phyloP scores from a whole-genome alignment of 2,113 vertebrate species.

The Sinocyclocheilus anophthalmus region DNA sequence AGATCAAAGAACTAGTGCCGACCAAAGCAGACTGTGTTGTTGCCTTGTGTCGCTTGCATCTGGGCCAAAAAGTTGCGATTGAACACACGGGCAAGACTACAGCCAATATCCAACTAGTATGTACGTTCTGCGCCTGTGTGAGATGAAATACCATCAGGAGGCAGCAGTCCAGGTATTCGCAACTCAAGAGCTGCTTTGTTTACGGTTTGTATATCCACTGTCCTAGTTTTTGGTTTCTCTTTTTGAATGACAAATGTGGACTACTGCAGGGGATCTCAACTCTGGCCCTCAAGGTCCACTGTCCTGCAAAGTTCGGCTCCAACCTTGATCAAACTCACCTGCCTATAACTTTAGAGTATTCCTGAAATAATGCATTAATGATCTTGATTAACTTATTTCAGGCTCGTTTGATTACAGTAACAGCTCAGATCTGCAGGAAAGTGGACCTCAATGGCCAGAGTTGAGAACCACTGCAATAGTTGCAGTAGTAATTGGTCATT shows the following conservation, averaged over 20 bases:
- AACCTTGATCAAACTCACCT: too few relatives aligned
- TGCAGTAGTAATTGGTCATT: too few relatives aligned
- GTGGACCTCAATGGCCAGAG: too few relatives aligned
- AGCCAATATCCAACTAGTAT: neutral
- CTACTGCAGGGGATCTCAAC: neutral
- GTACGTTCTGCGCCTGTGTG: neutral
- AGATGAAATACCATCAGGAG: neutral
- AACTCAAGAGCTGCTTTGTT: neutral
- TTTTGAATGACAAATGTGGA: neutral
- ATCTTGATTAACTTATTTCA: too few relatives aligned
- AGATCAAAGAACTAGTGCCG: neutral
- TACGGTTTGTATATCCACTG: neutral
- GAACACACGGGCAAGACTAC: neutral
- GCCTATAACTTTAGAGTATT: too few relatives aligned
- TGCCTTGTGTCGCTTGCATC: neutral
- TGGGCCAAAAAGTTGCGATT: neutral
- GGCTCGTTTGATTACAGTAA: too few relatives aligned
- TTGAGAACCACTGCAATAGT: too few relatives aligned
- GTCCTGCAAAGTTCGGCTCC: too few relatives aligned
- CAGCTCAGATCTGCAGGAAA: too few relatives aligned
- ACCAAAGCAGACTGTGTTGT: neutral
- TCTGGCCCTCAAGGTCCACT: too few relatives aligned
- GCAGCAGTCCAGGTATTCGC: neutral
- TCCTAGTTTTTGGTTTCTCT: neutral
- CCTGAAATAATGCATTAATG: too few relatives aligned